Evolutionary conservation across 2,797 vertebrate genomes (phyloP).

Genomic region (Rachycentron canadum): DNA sequence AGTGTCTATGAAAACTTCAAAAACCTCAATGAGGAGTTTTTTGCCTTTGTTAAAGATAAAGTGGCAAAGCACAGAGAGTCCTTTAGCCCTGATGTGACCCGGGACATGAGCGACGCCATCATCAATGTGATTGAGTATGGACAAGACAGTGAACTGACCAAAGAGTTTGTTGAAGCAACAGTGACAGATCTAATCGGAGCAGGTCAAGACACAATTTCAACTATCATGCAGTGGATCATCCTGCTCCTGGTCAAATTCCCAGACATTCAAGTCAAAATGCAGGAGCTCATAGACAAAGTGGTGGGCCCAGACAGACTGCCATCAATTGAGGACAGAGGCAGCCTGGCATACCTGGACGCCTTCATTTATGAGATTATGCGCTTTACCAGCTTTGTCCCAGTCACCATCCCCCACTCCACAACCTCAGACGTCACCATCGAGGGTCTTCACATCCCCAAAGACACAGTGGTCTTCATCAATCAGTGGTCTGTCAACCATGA

Average conservation of each 20-base stretch:
- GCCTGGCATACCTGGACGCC: slow-evolving; percentile 89
- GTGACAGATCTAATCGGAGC: slow-evolving; percentile 96
- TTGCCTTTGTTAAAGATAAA: slow-evolving; percentile 85
- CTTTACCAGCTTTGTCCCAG: slow-evolving; percentile 94
- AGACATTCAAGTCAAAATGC: slow-evolving; percentile 82
- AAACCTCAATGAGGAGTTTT: slow-evolving; percentile 87
- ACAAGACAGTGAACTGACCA: slow-evolving; percentile 71
- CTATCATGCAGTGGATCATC: slow-evolving; percentile 91
- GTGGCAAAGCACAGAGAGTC: slow-evolving; percentile 87
- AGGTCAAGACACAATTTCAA: slow-evolving; percentile 95
- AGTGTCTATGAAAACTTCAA: slow-evolving; percentile 89
- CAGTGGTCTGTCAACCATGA: slow-evolving; percentile 99
- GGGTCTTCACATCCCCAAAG: slow-evolving; percentile 94
- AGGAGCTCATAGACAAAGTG: slow-evolving; percentile 86
- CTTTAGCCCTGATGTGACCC: slow-evolving; percentile 76
- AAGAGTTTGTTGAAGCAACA: slow-evolving; percentile 85
- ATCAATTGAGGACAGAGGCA: slow-evolving; percentile 87
- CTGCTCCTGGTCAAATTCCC: slow-evolving; percentile 89
- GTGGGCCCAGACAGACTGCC: slow-evolving; percentile 92
- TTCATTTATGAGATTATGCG: slow-evolving; percentile 96
- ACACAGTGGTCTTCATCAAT: slow-evolving; percentile 96
- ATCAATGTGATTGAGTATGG: slow-evolving; percentile 88
- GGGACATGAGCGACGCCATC: slow-evolving; percentile 89
- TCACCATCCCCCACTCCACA: slow-evolving; percentile 96
- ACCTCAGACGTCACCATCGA: slow-evolving; percentile 90